Percentiles rank a stretch among this genome's conserved stretches.
These are phyloP conservation scores for Atherix ibis DNA, from an alignment of 2,888 invertebrate species.

Conservation along the genomic window DNA sequence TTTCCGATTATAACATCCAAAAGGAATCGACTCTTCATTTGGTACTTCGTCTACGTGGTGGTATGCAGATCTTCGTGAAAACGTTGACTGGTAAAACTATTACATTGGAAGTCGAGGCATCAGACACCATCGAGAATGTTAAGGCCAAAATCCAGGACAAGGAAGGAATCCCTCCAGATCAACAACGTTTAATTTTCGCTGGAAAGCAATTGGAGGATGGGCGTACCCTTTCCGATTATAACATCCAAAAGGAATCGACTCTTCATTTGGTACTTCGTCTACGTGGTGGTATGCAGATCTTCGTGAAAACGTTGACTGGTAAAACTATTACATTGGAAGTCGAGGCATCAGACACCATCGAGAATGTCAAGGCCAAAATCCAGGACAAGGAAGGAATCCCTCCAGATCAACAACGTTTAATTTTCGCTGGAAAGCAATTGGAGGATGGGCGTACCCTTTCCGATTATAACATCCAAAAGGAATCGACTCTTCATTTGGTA, in stretches of 20 bases:
- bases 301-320: conserved; percentile 9
- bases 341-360: conserved; percentile 9
- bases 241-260: conserved; percentile 9
- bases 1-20: conserved; percentile 10
- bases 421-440: conserved; percentile 9
- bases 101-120: conserved; percentile 8
- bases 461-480: conserved; percentile 17
- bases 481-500: conserved; percentile 16
- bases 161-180: conserved; percentile 9
- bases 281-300: conserved; percentile 10
- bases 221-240: conserved; percentile 9
- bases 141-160: conserved; percentile 10
- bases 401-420: conserved; percentile 10
- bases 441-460: conserved; percentile 12
- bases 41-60: conserved; percentile 9
- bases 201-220: conserved; percentile 9
- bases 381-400: conserved; percentile 10
- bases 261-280: conserved; percentile 10
- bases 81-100: conserved; percentile 9
- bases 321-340: conserved; percentile 9
- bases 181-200: conserved; percentile 10
- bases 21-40: conserved; percentile 9
- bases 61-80: conserved; percentile 10
- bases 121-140: conserved; percentile 9
- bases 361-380: conserved; percentile 9